Percentiles rank a stretch among this genome's conserved stretches.
These are phyloP conservation scores for Sinocyclocheilus anophthalmus DNA, from an alignment of 2,113 vertebrate genomes.

Conservation along the genomic window DNA sequence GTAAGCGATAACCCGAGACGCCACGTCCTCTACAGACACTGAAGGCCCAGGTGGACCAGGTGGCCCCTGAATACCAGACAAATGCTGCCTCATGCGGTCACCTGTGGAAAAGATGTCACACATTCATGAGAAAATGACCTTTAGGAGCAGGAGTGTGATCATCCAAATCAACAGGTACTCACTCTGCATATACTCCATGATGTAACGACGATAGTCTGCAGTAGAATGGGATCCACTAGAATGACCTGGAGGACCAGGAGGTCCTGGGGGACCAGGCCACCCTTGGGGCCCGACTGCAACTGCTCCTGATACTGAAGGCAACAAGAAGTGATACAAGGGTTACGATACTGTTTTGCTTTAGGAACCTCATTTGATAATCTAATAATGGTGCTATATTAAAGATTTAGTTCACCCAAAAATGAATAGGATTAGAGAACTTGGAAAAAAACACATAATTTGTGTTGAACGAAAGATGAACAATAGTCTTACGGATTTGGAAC, in stretches of 20 bases:
- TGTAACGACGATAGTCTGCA: constrained; percentile 84
- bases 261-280: constrained; percentile 80
- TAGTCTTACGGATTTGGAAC: neutral
- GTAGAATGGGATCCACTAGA: constrained; percentile 62
- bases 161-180: constrained; percentile 56
- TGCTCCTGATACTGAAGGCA: constrained; percentile 64
- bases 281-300: constrained; percentile 61
- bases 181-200: constrained; percentile 90
- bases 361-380: neutral
- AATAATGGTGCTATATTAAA: neutral
- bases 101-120: constrained; percentile 68
- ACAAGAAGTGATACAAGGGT: neutral
- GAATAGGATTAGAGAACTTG: neutral
- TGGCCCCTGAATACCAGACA: constrained; percentile 83
- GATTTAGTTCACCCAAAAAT: neutral
- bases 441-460: neutral
- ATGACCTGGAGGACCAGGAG: constrained; percentile 67
- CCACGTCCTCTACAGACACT: constrained; percentile 82
- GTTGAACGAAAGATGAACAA: neutral
- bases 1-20: constrained; percentile 82
- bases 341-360: neutral
- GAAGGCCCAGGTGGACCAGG: constrained; percentile 79
- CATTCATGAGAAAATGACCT: constrained; percentile 41
- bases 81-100: constrained; percentile 75
- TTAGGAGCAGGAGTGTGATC: neutral